Evolutionary conservation across 2,797 vertebrate genomes (phyloP), one percentile per base, ranked within the genome.

Genomic region (Pampus argenteus): DNA sequence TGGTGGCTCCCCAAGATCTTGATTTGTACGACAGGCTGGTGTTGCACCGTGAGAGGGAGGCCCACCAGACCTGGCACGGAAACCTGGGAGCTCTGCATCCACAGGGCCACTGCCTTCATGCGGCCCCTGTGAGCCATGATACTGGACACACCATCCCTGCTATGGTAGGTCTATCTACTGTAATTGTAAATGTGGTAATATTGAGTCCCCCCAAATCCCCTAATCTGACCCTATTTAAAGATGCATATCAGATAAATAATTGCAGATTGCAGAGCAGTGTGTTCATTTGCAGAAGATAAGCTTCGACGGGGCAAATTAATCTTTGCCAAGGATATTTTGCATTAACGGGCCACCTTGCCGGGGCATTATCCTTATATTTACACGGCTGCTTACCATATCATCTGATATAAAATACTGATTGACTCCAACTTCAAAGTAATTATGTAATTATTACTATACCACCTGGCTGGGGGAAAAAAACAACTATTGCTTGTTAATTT

Each of bases 21-120:
- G 96, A 96, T 71, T 71, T 94, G 38, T 99, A 96, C 0, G 97
- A 99, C 69, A 92, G 93, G 80, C 90, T 98, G 92, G 96, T 98
- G 66, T 86, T 98, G 70, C 93, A 95, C 87, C 93, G 89, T 9
- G 96, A 98, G 86, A 96, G 96, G 0, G 96, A 97, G 84, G 94
- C 95, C 9, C 95, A 96, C 94, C 96, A 96, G 76, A 93, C 94
- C 0, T 95, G 95, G 38, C 95, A 96, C 61, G 94, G 93, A n/a
- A 82, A 90, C 0, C 91, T 91, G 51, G 92, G 94, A 1, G 65
- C 81, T 8, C 65, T 81, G 36, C 86, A 86, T 18, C 81, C 86
- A 10, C 94, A 96, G 76, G 83, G 90, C 66, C 93, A 88, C 83
- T 96, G 94, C 20, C 63, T 91, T 0, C 85, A 93, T 50, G 86